Conservation (phyloP, 2,113 vertebrate genomes). For the Rhinogobius similis region DNA sequence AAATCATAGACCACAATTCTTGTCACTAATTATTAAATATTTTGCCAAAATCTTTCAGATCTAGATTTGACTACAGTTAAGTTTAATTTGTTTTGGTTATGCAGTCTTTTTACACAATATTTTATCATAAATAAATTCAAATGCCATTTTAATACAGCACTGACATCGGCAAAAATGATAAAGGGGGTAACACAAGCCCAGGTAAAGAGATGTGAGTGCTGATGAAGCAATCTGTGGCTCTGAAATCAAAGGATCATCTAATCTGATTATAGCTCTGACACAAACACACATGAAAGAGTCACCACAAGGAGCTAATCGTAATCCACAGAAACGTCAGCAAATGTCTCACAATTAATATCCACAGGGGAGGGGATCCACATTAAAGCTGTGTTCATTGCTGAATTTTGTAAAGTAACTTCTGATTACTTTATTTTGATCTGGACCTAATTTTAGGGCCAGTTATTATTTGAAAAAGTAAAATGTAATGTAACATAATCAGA, state of each 20-base stretch:
- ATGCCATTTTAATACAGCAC: background rate
- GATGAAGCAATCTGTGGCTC: constrained; percentile 47
- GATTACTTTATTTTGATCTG: too few species aligned
- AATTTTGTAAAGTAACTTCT: background rate
- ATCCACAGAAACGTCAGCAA: constrained; percentile 40
- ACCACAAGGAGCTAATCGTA: constrained; percentile 40
- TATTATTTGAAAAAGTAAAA: too few species aligned
- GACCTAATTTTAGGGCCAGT: too few species aligned
- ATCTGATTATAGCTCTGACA: constrained; percentile 59
- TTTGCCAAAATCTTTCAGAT: background rate
- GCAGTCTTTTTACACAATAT: background rate
- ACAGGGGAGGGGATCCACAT: constrained; percentile 2
- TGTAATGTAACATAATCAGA: too few species aligned
- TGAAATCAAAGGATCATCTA: constrained; percentile 60
- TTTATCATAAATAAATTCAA: background rate
- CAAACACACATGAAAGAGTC: constrained; percentile 35
- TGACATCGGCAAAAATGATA: constrained; percentile 3
- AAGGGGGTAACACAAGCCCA: constrained; percentile 17
- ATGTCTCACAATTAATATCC: constrained; percentile 34
- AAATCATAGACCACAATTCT: background rate
- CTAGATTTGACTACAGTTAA: background rate
- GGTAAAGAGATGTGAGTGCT: constrained; percentile 48
- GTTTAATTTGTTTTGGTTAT: background rate
- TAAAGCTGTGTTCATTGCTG: background rate
- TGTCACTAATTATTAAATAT: background rate